These are phyloP conservation scores for Xanthorhoe spadicearia DNA, from an alignment of 2,888 invertebrate genomes.

Conservation along the genomic window DNA sequence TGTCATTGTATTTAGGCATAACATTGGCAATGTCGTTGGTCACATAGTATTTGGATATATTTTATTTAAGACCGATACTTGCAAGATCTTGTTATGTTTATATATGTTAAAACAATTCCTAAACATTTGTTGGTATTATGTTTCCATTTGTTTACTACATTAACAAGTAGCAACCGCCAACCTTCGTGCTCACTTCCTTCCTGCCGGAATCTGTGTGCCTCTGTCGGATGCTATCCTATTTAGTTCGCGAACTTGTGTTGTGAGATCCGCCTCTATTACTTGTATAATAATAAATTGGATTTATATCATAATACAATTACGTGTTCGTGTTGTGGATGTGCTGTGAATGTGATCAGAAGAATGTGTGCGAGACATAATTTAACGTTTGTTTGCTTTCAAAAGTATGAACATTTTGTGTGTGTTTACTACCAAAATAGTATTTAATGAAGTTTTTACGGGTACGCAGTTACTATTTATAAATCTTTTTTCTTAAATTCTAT, in stretches of 20 bases:
- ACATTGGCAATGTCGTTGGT: too few species aligned
- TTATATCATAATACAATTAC: background rate
- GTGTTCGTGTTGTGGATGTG: background rate
- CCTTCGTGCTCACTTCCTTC: conserved; percentile 33
- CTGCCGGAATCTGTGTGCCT: conserved; percentile 32
- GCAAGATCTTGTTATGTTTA: too few species aligned
- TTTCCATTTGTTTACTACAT: conserved; percentile 23
- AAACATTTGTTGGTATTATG: conserved; percentile 12
- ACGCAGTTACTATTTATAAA: background rate
- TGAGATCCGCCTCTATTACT: conserved; percentile 21
- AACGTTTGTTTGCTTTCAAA: background rate
- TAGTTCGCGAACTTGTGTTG: conserved; percentile 24
- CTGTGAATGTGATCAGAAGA: background rate
- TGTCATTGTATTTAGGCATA: too few species aligned
- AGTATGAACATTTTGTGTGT: conserved; percentile 15
- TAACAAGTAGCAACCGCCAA: conserved; percentile 22
- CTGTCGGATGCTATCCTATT: conserved; percentile 29
- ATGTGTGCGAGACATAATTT: background rate
- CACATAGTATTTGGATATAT: too few species aligned
- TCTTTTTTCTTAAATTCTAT: too few species aligned
- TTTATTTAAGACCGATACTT: too few species aligned
- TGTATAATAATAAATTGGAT: conserved; percentile 7
- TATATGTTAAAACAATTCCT: background rate
- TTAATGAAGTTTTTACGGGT: conserved; percentile 4
- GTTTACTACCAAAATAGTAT: conserved; percentile 6